These are phyloP conservation scores for Masticophis lateralis DNA, from an alignment of 2,797 vertebrate species.

Conservation along the genomic window DNA sequence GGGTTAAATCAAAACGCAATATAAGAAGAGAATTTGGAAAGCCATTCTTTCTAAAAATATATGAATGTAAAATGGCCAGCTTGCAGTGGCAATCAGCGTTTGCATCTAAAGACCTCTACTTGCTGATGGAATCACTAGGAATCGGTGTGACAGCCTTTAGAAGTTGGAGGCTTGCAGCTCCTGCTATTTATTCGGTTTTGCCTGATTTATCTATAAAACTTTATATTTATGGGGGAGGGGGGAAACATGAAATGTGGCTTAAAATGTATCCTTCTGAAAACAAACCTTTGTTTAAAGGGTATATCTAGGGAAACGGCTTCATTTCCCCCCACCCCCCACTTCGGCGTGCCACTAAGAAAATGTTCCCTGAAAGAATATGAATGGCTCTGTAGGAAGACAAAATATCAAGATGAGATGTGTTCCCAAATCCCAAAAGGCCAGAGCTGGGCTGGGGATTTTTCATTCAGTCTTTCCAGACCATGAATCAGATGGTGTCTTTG, in stretches of 20 bases:
- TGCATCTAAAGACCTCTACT: conserved; percentile 25
- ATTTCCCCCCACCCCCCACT: neutral
- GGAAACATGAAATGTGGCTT: neutral
- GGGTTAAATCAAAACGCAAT: conserved; percentile 23
- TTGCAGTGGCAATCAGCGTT: conserved; percentile 22
- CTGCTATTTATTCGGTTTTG: conserved; percentile 22
- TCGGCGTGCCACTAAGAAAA: conserved; percentile 20
- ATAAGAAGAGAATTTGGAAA: conserved; percentile 15
- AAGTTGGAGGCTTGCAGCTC: conserved; percentile 32
- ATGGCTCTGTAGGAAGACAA: conserved; percentile 4
- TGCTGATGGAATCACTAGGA: conserved; percentile 67
- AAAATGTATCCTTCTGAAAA: conserved; percentile 1
- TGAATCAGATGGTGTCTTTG: neutral
- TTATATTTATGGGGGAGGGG: neutral
- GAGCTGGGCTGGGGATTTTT: neutral
- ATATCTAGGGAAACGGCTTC: conserved; percentile 12
- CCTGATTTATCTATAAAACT: conserved; percentile 43
- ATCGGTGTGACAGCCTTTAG: conserved; percentile 70
- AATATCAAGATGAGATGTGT: neutral
- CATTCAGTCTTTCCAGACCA: neutral
- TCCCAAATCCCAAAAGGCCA: neutral
- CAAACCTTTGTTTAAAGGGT: conserved; percentile 18
- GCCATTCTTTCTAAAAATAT: neutral
- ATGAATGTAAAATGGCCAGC: neutral
- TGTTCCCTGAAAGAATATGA: neutral